Evolutionary conservation across 2,797 vertebrate species (phyloP).

Genomic region (Acanthis flammea): DNA sequence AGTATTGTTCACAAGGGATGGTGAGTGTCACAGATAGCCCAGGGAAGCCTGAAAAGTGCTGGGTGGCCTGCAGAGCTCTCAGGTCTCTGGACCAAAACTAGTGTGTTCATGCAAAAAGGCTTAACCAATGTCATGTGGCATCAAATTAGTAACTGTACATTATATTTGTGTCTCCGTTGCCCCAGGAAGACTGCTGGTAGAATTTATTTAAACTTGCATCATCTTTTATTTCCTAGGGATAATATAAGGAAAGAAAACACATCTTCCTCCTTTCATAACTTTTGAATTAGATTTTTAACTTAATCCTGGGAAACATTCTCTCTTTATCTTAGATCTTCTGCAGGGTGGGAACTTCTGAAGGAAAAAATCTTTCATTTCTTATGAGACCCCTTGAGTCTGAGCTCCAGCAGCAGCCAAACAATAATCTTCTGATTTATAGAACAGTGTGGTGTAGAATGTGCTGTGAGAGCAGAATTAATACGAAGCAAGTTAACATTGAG

Average conservation of each 20-base stretch:
- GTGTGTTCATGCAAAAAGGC: neutral
- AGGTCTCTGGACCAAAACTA: neutral
- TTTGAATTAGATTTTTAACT: neutral
- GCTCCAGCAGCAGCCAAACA: neutral
- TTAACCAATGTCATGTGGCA: neutral
- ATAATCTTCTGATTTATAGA: neutral
- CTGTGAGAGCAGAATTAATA: neutral
- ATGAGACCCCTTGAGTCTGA: neutral
- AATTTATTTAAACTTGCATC: neutral
- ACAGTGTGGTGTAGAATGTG: neutral
- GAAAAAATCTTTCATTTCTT: neutral
- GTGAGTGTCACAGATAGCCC: rapidly evolving
- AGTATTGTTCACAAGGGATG: neutral
- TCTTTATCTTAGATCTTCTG: neutral
- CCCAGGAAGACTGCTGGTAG: neutral
- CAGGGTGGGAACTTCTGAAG: neutral
- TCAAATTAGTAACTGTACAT: neutral
- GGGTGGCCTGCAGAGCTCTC: neutral
- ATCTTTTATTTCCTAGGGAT: neutral
- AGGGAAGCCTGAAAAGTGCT: neutral
- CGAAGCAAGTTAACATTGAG: neutral
- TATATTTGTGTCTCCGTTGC: neutral
- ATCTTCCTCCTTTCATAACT: neutral
- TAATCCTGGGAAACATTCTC: neutral
- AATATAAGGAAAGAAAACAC: neutral